Evolutionary conservation across 1,140 invertebrate genomes (phyloP).

Genomic region (Thaumetopoea pityocampa): DNA sequence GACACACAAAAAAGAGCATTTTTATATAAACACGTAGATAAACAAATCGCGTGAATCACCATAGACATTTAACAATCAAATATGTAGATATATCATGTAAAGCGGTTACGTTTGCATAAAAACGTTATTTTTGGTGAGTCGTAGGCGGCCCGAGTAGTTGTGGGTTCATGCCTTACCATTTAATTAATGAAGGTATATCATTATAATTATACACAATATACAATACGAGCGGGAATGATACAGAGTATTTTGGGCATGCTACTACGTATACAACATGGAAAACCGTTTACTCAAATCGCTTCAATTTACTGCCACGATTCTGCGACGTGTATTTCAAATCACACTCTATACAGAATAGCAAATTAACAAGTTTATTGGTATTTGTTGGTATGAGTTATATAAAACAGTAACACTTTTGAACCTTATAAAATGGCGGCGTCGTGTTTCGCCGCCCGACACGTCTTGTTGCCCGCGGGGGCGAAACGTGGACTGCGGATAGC

Average conservation of each 20-base stretch:
- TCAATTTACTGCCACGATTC: not conserved
- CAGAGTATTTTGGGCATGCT: constrained; percentile 38
- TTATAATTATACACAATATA: constrained; percentile 45
- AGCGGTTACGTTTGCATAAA: not conserved
- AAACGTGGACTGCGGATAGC: too few relatives aligned
- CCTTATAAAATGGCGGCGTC: too few relatives aligned
- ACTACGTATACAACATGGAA: too few relatives aligned
- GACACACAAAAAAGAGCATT: constrained; percentile 14
- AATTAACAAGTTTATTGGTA: too few relatives aligned
- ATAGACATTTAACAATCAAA: not conserved
- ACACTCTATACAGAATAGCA: too few relatives aligned
- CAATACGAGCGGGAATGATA: constrained; percentile 55
- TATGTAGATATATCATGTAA: not conserved
- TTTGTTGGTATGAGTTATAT: too few relatives aligned
- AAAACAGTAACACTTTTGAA: too few relatives aligned
- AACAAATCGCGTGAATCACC: too few relatives aligned
- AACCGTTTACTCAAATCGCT: constrained; percentile 24
- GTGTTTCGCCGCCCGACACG: too few relatives aligned
- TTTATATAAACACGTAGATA: too few relatives aligned
- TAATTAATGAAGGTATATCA: constrained; percentile 39
- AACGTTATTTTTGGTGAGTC: not conserved
- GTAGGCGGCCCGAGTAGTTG: not conserved
- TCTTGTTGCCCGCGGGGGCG: too few relatives aligned
- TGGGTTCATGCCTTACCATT: constrained; percentile 27
- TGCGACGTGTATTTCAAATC: not conserved